Evolutionary conservation across 64 coral and sea anemone genomes (phyloP).

Genomic region (Montipora capricornis): DNA sequence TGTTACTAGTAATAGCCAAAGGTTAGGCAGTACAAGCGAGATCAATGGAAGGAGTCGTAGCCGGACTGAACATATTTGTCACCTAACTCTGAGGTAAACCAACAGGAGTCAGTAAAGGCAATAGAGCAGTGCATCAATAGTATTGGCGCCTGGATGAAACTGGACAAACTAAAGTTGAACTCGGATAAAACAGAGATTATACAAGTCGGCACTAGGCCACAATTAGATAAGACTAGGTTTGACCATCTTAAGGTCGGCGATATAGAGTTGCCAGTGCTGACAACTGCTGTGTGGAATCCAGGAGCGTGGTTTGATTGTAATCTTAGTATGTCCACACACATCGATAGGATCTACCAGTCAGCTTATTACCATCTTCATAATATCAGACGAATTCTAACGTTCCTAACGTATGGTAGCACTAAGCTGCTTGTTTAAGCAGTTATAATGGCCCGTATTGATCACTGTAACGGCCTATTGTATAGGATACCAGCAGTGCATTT

Average conservation of each 20-base stretch:
- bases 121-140: not conserved
- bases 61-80: too few species aligned
- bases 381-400: not conserved
- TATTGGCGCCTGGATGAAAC: not conserved
- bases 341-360: slow-evolving; percentile 2
- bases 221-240: not conserved
- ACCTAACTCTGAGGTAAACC: not conserved
- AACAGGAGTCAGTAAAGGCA: too few species aligned
- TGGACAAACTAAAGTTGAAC: not conserved
- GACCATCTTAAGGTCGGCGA: not conserved
- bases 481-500: not conserved
- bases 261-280: not conserved
- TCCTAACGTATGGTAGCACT: not conserved
- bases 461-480: slow-evolving; percentile 11
- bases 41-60: too few species aligned
- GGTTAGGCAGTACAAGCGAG: too few species aligned
- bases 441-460: slow-evolving; percentile 14
- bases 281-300: not conserved
- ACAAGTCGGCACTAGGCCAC: not conserved
- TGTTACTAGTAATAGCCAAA: too few species aligned
- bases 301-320: not conserved
- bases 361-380: slow-evolving; percentile 26
- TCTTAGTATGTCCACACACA: not conserved
- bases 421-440: slow-evolving; percentile 4
- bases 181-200: not conserved